Evolutionary conservation across 2,113 vertebrate genomes (phyloP).

Genomic region (Chrysochloris asiatica): DNA sequence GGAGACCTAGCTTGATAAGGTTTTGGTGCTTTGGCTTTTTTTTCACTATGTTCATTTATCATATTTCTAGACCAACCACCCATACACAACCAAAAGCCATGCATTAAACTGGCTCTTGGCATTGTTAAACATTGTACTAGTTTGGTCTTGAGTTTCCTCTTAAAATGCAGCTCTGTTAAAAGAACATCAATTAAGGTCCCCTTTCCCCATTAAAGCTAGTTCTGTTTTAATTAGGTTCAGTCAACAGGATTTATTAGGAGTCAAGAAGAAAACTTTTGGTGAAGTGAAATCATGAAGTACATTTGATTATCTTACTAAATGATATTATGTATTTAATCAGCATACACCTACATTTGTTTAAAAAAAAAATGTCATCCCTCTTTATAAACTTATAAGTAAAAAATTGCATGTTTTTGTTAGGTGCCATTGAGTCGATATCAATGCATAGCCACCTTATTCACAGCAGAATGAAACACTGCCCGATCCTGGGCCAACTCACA

Average conservation of each 20-base stretch:
- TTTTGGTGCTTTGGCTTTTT: too few species aligned
- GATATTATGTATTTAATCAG: background rate
- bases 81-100: background rate
- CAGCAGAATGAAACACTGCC: too few species aligned
- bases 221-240: constrained; percentile 53
- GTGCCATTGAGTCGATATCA: too few species aligned
- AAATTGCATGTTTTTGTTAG: background rate
- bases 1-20: too few species aligned
- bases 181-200: constrained; percentile 34
- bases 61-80: background rate
- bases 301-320: constrained; percentile 37
- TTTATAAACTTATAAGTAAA: background rate
- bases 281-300: background rate
- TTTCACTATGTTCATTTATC: background rate
- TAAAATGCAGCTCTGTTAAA: constrained; percentile 39
- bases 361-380: constrained; percentile 22
- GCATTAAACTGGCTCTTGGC: background rate
- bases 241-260: constrained; percentile 43
- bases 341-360: background rate
- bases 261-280: constrained; percentile 3
- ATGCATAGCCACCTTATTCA: too few species aligned
- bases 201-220: constrained; percentile 6
- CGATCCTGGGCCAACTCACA: too few species aligned
- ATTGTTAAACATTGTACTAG: constrained; percentile 18
- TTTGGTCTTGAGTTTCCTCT: constrained; percentile 24